Evolutionary conservation across 2,113 vertebrate genomes (phyloP).

Genomic region (Xenopus borealis): DNA sequence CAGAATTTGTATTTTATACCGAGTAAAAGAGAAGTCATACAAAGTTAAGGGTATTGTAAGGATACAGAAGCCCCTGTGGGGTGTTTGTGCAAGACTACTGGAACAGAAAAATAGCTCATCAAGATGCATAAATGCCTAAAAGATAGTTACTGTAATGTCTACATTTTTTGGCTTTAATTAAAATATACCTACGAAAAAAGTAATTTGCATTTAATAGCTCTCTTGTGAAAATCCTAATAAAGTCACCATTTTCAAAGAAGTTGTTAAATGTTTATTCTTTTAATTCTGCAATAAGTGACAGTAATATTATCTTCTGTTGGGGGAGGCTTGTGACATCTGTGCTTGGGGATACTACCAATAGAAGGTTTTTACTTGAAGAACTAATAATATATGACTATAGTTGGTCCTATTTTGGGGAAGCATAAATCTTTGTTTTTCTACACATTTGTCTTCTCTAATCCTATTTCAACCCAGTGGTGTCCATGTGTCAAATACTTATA

Average conservation of each 20-base stretch:
- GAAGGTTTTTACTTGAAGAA: too few species aligned
- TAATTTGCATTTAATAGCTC: conserved; percentile 20
- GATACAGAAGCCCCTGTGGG: neutral
- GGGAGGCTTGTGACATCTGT: too few species aligned
- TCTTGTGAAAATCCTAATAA: conserved; percentile 10
- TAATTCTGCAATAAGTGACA: too few species aligned
- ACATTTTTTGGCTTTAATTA: conserved; percentile 34
- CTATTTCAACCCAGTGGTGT: too few species aligned
- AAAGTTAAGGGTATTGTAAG: conserved; percentile 13
- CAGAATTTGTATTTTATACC: neutral
- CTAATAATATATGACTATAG: too few species aligned
- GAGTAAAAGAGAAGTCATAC: conserved; percentile 13
- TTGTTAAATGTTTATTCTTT: too few species aligned
- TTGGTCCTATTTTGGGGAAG: too few species aligned
- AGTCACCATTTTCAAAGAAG: neutral
- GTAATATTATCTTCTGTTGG: too few species aligned
- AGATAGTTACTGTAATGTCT: neutral
- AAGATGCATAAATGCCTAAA: neutral
- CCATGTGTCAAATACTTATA: too few species aligned
- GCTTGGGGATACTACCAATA: too few species aligned
- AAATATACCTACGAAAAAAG: conserved; percentile 20
- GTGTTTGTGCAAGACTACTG: neutral
- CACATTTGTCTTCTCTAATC: too few species aligned
- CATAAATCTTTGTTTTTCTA: too few species aligned
- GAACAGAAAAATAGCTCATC: conserved; percentile 14